These are phyloP conservation scores for Drosophila lacicola DNA, from an alignment of 2,888 invertebrate species.

Conservation along the genomic window DNA sequence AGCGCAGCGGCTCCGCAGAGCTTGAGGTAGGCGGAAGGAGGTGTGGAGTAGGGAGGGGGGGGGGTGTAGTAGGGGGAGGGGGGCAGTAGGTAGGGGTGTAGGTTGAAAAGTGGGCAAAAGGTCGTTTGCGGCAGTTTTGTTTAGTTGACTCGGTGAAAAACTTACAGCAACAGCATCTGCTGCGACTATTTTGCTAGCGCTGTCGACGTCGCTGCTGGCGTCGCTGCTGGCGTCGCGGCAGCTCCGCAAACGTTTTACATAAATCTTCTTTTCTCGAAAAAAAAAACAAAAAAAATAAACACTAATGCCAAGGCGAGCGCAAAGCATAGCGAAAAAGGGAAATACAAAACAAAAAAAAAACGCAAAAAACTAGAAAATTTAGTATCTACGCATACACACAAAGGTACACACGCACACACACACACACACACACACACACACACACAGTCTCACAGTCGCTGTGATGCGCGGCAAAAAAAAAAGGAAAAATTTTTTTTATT, in stretches of 20 bases:
- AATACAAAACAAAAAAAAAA: constrained; percentile 51
- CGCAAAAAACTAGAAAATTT: constrained; percentile 78
- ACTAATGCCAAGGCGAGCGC: constrained; percentile 79
- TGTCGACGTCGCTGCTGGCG: constrained; percentile 25
- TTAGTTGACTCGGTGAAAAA: constrained; percentile 62
- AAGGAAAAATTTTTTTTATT: constrained; percentile 83
- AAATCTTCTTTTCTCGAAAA: constrained; percentile 84
- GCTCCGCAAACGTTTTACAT: constrained; percentile 79
- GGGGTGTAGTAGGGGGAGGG: neutral
- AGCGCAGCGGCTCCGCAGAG: constrained; percentile 44
- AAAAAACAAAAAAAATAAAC: constrained; percentile 84
- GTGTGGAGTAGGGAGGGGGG: neutral
- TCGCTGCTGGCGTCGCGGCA: constrained; percentile 37
- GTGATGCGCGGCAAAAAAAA: constrained; percentile 65
- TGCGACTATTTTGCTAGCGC: constrained; percentile 67
- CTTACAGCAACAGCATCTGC: constrained; percentile 82
- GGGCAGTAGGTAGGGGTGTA: no score
- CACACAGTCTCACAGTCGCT: constrained; percentile 34
- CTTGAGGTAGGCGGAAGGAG: constrained; percentile 39
- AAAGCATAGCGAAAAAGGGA: constrained; percentile 50
- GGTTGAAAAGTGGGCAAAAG: neutral
- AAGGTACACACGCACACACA: constrained; percentile 30
- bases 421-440: constrained; percentile 38
- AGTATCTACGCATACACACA: constrained; percentile 76
- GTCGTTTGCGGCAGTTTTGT: constrained; percentile 63